These are phyloP conservation scores for Micromys minutus DNA, from an alignment of 2,113 vertebrate species.

Conservation along the genomic window DNA sequence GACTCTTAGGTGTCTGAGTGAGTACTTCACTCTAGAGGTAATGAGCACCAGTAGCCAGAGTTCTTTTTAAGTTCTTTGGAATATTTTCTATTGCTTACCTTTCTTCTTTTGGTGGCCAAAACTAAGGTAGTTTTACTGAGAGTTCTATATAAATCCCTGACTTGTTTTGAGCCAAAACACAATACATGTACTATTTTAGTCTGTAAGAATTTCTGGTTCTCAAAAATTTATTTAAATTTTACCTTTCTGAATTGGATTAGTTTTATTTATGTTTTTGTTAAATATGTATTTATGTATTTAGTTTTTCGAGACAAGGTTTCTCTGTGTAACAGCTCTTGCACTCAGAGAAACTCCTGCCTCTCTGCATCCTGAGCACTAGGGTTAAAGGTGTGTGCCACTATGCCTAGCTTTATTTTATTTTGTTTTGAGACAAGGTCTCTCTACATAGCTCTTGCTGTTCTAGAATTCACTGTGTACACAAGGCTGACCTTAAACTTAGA, in stretches of 20 bases:
- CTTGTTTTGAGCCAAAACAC: conserved; percentile 45
- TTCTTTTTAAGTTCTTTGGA: neutral
- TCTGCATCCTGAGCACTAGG: neutral
- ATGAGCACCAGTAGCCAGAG: neutral
- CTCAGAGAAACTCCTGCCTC: neutral
- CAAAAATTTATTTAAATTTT: conserved; percentile 27
- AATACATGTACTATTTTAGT: conserved; percentile 24
- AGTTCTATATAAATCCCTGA: neutral
- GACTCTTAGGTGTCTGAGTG: neutral
- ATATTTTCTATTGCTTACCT: neutral
- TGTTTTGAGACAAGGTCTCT: neutral
- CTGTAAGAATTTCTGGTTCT: neutral
- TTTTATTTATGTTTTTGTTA: too few species aligned
- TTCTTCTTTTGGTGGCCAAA: neutral
- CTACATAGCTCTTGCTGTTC: neutral
- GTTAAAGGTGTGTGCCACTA: neutral
- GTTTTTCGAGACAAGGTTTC: too few species aligned
- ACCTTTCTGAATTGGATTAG: neutral
- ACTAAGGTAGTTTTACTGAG: neutral
- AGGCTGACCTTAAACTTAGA: neutral
- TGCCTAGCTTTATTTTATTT: neutral
- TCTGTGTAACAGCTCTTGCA: too few species aligned
- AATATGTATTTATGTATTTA: neutral
- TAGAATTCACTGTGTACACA: neutral
- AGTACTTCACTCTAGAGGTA: conserved; percentile 3